phyloP scores from a whole-genome alignment of 2,113 vertebrate genomes.

The Cyphomyrus plagiostoma region DNA sequence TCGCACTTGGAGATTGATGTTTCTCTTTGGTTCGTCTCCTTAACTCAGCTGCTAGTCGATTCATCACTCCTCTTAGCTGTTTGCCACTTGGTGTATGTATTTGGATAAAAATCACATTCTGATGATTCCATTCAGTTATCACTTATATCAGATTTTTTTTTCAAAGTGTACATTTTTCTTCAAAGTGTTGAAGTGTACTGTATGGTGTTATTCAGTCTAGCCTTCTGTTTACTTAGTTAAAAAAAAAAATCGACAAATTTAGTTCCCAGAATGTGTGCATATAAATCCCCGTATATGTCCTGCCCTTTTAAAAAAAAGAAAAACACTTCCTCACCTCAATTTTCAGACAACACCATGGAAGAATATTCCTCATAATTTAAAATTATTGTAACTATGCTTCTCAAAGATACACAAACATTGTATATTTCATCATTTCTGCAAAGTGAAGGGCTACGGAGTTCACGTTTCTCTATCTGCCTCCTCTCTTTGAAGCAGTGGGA shows the following conservation, averaged over 20 bases:
- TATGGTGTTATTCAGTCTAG: not conserved
- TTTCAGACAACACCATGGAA: not conserved
- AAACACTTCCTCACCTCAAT: not conserved
- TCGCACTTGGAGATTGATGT: not conserved
- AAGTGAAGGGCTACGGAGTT: not conserved
- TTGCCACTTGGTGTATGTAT: conserved; percentile 22
- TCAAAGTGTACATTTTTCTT: not conserved
- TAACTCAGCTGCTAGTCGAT: conserved; percentile 10
- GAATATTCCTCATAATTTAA: not conserved
- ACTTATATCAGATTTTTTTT: conserved; percentile 9
- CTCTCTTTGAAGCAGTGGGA: not conserved
- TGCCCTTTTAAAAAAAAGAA: not conserved
- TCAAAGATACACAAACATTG: not conserved
- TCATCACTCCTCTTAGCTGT: conserved; percentile 18
- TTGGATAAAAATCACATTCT: conserved; percentile 17
- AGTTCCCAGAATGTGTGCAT: not conserved
- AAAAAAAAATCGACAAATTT: not conserved
- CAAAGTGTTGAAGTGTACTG: not conserved
- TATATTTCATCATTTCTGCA: not conserved
- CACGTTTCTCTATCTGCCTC: not conserved
- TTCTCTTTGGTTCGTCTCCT: not conserved
- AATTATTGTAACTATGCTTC: not conserved
- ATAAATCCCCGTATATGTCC: not conserved
- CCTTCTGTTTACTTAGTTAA: not conserved
- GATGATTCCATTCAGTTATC: conserved; percentile 14